Base-by-base conservation (phyloP, 2,113 vertebrate genomes). In the Camelus bactrianus region DNA sequence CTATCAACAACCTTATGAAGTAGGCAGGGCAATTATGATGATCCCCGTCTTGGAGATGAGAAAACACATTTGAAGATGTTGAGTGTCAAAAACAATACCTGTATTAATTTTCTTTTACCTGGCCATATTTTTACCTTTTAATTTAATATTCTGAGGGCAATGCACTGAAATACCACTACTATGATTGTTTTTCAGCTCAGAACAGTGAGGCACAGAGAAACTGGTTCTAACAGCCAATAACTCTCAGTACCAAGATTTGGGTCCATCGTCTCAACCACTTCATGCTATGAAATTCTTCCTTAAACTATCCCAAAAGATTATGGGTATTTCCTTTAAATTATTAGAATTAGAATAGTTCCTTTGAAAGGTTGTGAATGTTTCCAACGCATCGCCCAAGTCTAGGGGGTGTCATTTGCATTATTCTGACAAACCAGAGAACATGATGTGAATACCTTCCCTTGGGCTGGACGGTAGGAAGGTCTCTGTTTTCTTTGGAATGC, bases 81-180 rank as follows among this genome's bases (percentile, higher is more conserved):
- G 13, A 82, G 2, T n/a, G 11, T 82, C 28, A 67, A 20, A 92
- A 87, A 32, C 10, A 77, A 26, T 5, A 30, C 26, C 64, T 91
- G 20, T 13, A n/a, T 70, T 88, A 28, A 84, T 62, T 72, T 88
- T 12, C 35, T 15, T 10, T 19, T 72, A 48, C 24, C 4, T 62
- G 20, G 28, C 1, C 35, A 58, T 17, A 65, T n/a, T 65, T 81
- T 70, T 85, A 54, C 35, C 20, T 11, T 89, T 80, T 86, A 89
- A 48, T 82, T 89, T 73, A 96, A 87, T 67, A 85, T 20, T 77
- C 52, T 65, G 30, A 83, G 7, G 48, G 26, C 38, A 94, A 67
- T 30, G 7, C 6, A 60, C 6, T 65, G 65, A 32, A 75, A 65
- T 46, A n/a, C 2, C 8, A n/a, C 16, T 93, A 58, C 26, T 35